These are phyloP conservation scores for Mormyrus lacerda DNA, from an alignment of 2,113 vertebrate genomes.

Conservation along the genomic window DNA sequence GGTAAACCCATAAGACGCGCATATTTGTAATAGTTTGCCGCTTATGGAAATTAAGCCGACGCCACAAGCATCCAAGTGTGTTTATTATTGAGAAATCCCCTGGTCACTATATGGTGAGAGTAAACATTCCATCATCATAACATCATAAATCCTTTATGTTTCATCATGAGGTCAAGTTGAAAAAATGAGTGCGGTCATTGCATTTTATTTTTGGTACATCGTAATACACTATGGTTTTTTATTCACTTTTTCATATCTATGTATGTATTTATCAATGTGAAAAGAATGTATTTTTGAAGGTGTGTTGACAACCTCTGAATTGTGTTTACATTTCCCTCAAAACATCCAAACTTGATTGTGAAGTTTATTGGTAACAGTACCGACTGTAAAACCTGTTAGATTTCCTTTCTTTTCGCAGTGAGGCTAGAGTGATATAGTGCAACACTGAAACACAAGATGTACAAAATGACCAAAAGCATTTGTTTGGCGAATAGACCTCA, in stretches of 20 bases:
- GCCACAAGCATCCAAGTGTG: background rate
- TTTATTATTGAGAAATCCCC: background rate
- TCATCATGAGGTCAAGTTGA: background rate
- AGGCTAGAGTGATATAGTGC: background rate
- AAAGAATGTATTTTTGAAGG: background rate
- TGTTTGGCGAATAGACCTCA: background rate
- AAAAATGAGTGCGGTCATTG: background rate
- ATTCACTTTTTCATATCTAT: background rate
- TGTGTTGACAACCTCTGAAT: background rate
- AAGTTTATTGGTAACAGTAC: background rate
- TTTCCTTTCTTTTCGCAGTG: background rate
- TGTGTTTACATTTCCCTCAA: constrained; percentile 13
- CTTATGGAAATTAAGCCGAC: background rate
- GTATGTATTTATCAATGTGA: constrained; percentile 10
- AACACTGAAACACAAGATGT: background rate
- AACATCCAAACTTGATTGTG: background rate
- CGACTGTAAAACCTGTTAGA: background rate
- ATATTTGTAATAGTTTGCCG: background rate
- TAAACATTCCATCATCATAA: background rate
- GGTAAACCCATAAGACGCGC: background rate
- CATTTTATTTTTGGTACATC: constrained; percentile 21
- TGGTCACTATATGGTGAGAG: background rate
- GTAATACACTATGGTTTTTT: constrained; percentile 14
- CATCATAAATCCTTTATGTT: background rate
- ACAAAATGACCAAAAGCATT: background rate